Evolutionary conservation across 2,113 vertebrate species (phyloP), one percentile per base, ranked within the genome.

Genomic region (Meriones unguiculatus): DNA sequence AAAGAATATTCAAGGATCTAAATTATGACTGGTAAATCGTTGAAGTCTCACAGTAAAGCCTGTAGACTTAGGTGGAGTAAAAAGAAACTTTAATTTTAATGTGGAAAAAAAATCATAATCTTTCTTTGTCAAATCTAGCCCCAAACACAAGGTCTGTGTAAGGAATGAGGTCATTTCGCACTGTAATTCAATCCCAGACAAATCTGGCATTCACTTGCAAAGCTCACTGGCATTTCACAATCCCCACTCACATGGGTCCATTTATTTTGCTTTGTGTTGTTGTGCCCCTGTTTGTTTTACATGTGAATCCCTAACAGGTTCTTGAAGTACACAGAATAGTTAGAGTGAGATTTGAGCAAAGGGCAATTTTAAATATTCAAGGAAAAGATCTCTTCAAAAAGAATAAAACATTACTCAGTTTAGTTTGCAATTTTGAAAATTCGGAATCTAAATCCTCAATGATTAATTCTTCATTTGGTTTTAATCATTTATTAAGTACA

Each of bases 101-200:
- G 30, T 6, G 7, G 50, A 30, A 28, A 30, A 87, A 84, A 87
- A 78, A 41, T 70, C 65, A 0, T 0, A 11, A 7, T 87, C 12
- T 32, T 81, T 95, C 85, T 67, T 92, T 72, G 76, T 35, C 7
- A 89, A 90, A 72, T 77, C 64, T 77, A 88, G 92, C 35, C 62
- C 18, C 77, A 94, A 92, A 91, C 17, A 28, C n/a, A 84, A 91
- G 18, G 67, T 90, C 46, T 96, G 46, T 70, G 25, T 86, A 89
- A 93, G 46, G 17, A 94, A 89, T 95, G 89, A 95, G 54, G 30
- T 89, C 84, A 94, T 94, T 93, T 91, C 30, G 77, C 35, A 52
- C 38, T 94, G 82, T 90, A 97, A 97, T 64, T 97, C 57, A 97
- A 93, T 94, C 62, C 76, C 67, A 87, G 93, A 90, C 52, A 96